A percentile compares a stretch with the other conserved stretches of the same genome.
phyloP scores from a whole-genome alignment of 2,113 vertebrate species.

The Aythya baeri region DNA sequence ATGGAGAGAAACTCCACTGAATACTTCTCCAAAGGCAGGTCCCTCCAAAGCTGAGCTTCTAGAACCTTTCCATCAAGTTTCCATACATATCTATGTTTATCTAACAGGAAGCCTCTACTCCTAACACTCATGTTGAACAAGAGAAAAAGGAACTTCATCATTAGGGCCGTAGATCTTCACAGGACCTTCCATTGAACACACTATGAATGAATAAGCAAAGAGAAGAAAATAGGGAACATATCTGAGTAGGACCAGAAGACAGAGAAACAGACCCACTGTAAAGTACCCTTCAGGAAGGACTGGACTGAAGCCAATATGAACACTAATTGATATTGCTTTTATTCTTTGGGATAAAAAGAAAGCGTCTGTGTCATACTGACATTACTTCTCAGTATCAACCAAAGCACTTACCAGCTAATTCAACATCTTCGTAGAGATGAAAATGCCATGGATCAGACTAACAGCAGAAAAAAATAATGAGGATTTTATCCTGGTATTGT shows the following conservation, averaged over 20 bases:
- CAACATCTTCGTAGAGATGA: neutral
- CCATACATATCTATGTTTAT: neutral
- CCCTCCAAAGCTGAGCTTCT: neutral
- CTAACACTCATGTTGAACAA: accelerated
- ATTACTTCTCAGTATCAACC: neutral
- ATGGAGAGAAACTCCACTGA: neutral
- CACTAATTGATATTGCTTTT: neutral
- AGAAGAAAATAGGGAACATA: neutral
- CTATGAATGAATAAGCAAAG: neutral
- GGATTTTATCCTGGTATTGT: neutral
- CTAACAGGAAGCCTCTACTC: neutral
- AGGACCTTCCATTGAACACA: neutral
- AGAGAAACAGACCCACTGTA: neutral
- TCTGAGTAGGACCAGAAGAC: neutral
- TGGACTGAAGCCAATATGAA: neutral
- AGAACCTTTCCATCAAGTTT: neutral
- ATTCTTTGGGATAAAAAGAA: neutral
- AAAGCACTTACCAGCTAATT: neutral
- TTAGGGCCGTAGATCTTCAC: neutral
- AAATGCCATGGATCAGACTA: neutral
- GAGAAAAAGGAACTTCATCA: neutral
- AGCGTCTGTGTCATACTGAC: neutral
- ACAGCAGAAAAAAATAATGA: neutral
- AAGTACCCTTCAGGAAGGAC: neutral
- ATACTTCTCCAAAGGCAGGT: neutral